phyloP scores from a whole-genome alignment of 2,888 invertebrate genomes.

The Ornithoptera priamus region DNA sequence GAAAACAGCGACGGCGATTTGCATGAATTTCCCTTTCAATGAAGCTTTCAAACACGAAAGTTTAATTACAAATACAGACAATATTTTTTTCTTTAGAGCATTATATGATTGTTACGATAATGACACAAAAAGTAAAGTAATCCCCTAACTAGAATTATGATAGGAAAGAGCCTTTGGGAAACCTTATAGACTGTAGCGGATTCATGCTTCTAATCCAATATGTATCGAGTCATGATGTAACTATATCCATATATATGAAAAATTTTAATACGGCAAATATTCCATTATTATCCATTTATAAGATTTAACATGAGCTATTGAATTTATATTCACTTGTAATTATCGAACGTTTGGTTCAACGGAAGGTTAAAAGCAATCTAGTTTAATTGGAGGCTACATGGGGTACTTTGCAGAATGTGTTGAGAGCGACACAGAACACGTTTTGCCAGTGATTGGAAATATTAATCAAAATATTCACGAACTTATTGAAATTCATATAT shows the following conservation, averaged over 20 bases:
- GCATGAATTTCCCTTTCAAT: conserved; percentile 19
- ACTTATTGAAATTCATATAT: not conserved
- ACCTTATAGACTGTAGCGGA: conserved; percentile 29
- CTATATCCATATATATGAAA: not conserved
- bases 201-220: conserved; percentile 34
- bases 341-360: conserved; percentile 19
- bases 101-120: conserved; percentile 4
- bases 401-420: conserved; percentile 33
- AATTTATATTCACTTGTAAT: not conserved
- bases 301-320: not conserved
- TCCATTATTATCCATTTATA: conserved; percentile 16
- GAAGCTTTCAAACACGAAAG: conserved; percentile 3
- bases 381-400: conserved; percentile 53
- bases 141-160: conserved; percentile 29
- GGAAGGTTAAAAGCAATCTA: conserved; percentile 41
- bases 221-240: conserved; percentile 24
- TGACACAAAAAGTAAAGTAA: conserved; percentile 12
- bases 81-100: not conserved
- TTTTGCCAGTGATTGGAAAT: conserved; percentile 5
- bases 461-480: conserved; percentile 7
- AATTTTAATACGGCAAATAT: not conserved
- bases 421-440: conserved; percentile 30
- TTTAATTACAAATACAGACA: conserved; percentile 11
- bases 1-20: conserved; percentile 21
- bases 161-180: conserved; percentile 23